A percentile compares a stretch with the other conserved stretches of the same genome.
phyloP scores from a whole-genome alignment of 2,888 invertebrate species.

The Entomobrya proxima region DNA sequence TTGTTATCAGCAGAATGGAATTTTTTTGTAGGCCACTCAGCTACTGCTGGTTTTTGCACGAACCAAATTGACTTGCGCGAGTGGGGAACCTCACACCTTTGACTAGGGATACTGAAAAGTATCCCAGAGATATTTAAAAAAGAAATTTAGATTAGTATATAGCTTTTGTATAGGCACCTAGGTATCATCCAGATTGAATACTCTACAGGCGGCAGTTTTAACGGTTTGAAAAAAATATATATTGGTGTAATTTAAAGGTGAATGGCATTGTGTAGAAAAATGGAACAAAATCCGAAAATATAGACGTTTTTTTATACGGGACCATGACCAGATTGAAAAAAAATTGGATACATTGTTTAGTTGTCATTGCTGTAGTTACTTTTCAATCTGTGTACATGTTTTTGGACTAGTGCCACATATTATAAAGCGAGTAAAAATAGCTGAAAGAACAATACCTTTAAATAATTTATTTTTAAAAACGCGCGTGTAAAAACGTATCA shows the following conservation, averaged over 20 bases:
- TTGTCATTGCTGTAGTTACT: not conserved
- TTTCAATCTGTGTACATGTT: not conserved
- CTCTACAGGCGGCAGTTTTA: too few species aligned
- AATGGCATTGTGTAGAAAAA: not conserved
- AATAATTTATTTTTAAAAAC: constrained; percentile 1
- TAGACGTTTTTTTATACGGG: too few species aligned
- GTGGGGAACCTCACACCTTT: constrained; percentile 20
- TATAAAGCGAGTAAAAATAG: too few species aligned
- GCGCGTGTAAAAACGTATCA: not conserved
- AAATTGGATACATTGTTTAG: not conserved
- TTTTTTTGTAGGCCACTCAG: constrained; percentile 19
- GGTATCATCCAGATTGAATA: too few species aligned
- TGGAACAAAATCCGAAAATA: too few species aligned
- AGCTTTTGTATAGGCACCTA: too few species aligned
- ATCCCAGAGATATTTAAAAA: too few species aligned
- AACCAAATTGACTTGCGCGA: constrained; percentile 11
- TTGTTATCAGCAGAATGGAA: not conserved
- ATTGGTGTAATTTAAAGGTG: not conserved
- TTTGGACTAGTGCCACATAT: constrained; percentile 16
- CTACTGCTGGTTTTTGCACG: not conserved
- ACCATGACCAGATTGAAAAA: too few species aligned
- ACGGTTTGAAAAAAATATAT: not conserved
- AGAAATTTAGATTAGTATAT: too few species aligned
- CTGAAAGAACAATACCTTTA: not conserved
- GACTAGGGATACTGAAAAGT: too few species aligned